Percentiles rank a stretch among this genome's conserved stretches.
Conservation (phyloP, 2,888 invertebrate genomes). For the Isoperla grammatica region DNA sequence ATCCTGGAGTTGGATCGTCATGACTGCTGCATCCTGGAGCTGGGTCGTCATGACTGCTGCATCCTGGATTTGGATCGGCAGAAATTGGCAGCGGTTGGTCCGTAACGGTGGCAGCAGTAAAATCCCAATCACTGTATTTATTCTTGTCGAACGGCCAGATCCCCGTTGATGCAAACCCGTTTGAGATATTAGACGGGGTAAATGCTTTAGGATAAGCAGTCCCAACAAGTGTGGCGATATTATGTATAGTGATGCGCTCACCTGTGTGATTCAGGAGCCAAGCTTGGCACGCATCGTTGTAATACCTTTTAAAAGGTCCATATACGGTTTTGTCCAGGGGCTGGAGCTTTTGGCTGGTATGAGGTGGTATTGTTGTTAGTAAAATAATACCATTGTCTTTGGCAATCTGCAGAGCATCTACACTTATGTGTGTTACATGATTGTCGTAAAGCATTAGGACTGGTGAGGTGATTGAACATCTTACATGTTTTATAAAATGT, state of each 20-base stretch:
- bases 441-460: conserved; percentile 33
- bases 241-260: conserved; percentile 26
- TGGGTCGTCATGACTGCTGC: no score
- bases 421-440: conserved; percentile 31
- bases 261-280: conserved; percentile 33
- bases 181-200: conserved; percentile 37
- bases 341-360: conserved; percentile 36
- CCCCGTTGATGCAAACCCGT: conserved; percentile 37
- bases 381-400: conserved; percentile 35
- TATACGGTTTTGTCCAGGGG: conserved; percentile 33
- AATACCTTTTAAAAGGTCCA: conserved; percentile 35
- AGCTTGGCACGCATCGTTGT: conserved; percentile 29
- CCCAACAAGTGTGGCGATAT: conserved; percentile 36
- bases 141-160: conserved; percentile 34
- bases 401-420: conserved; percentile 30
- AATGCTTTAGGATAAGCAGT: conserved; percentile 37
- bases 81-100: background rate
- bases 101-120: background rate
- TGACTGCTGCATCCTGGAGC: no score
- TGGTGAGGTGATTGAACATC: conserved; percentile 29
- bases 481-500: conserved; percentile 30
- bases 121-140: conserved; percentile 5
- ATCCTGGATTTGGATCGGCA: no score
- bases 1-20: no score
- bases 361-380: no score